Evolutionary conservation across 2,888 invertebrate genomes (phyloP).

Genomic region (Agonopterix alstromeriana): DNA sequence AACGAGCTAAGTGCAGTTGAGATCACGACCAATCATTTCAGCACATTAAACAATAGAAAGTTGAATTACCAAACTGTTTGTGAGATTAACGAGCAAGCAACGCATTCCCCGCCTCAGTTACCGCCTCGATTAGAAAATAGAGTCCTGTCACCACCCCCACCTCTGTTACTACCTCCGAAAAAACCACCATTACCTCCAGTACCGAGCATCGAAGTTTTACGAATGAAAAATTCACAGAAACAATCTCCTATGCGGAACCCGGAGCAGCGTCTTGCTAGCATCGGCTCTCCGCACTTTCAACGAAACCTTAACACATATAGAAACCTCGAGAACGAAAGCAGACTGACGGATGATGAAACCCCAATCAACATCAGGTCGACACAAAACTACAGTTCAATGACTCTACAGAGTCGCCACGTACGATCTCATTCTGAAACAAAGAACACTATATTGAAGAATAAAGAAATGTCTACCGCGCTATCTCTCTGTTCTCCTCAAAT

Average conservation of each 20-base stretch:
- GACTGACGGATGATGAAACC: conserved; percentile 50
- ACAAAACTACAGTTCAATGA: conserved; percentile 58
- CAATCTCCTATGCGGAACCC: conserved; percentile 59
- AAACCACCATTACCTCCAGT: conserved; percentile 85
- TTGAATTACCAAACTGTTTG: conserved; percentile 65
- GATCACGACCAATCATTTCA: conserved; percentile 61
- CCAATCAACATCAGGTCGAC: conserved; percentile 35
- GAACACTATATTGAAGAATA: conserved; percentile 64
- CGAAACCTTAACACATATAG: conserved; percentile 76
- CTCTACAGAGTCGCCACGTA: conserved; percentile 60
- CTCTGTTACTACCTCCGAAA: conserved; percentile 79
- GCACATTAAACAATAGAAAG: conserved; percentile 61
- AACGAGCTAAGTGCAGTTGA: conserved; percentile 63
- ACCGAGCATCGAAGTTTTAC: conserved; percentile 78
- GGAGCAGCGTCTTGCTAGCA: conserved; percentile 76
- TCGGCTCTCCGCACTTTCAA: conserved; percentile 80
- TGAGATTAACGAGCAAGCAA: conserved; percentile 56
- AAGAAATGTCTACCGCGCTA: conserved; percentile 56
- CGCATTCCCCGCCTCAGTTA: conserved; percentile 66
- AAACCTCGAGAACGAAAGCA: conserved; percentile 73
- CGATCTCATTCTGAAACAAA: conserved; percentile 69
- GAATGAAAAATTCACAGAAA: conserved; percentile 72
- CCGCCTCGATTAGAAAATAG: conserved; percentile 68
- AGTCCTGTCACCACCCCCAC: conserved; percentile 65
- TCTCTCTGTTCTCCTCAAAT: conserved; percentile 76